phyloP scores from a whole-genome alignment of 2,113 vertebrate species.

The Hypomesus transpacificus region DNA sequence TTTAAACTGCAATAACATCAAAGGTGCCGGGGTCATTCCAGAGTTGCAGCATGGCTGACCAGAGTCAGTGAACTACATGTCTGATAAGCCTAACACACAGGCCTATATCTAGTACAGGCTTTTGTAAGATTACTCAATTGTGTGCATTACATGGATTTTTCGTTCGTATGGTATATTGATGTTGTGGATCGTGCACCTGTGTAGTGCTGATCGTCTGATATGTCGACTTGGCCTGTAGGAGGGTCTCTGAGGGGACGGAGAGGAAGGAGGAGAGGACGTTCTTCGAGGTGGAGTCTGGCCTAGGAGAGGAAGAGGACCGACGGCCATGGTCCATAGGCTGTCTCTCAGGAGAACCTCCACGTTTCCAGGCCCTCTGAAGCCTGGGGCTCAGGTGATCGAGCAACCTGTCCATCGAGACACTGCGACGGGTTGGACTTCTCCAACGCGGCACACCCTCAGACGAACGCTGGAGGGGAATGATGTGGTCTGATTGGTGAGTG shows the following conservation, averaged over 20 bases:
- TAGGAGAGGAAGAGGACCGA: neutral
- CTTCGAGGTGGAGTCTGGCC: too few relatives aligned
- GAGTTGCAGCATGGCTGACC: too few relatives aligned
- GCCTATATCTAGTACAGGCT: too few relatives aligned
- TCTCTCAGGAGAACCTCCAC: neutral
- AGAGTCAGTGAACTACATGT: too few relatives aligned
- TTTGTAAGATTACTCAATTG: neutral
- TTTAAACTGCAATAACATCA: neutral
- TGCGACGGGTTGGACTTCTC: slow-evolving; percentile 3
- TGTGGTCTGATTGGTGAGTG: slow-evolving; percentile 47
- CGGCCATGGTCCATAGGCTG: neutral
- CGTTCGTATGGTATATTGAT: too few relatives aligned
- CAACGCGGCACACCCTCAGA: slow-evolving; percentile 34
- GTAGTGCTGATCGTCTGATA: neutral
- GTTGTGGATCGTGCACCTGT: neutral
- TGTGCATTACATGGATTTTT: too few relatives aligned
- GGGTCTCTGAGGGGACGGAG: neutral
- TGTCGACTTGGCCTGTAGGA: neutral
- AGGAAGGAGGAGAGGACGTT: neutral
- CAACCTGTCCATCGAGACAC: slow-evolving; percentile 1
- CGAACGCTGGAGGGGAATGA: slow-evolving; percentile 30
- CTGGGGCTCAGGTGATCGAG: neutral
- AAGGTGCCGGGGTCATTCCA: neutral
- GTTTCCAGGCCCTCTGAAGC: neutral
- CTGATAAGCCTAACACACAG: too few relatives aligned